Conservation (phyloP, 2,888 invertebrate species). For the Conistra vaccinii region DNA sequence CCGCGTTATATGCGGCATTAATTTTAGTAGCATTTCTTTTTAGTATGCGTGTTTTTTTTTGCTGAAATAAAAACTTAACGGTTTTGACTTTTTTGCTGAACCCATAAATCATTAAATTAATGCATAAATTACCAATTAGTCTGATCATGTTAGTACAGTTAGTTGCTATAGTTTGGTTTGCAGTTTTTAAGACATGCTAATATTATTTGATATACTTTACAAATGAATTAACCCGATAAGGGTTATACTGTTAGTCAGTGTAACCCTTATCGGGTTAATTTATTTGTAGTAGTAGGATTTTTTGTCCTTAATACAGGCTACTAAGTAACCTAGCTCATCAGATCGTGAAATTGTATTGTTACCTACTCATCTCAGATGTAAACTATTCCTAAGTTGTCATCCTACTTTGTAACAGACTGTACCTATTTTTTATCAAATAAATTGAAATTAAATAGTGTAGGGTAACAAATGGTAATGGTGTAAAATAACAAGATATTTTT, state of each 20-base stretch:
- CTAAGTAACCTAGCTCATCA: too few species aligned
- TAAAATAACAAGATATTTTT: rapidly evolving
- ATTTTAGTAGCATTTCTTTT: constrained; percentile 29
- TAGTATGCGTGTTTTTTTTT: constrained; percentile 13
- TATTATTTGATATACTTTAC: too few species aligned
- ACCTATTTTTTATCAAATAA: too few species aligned
- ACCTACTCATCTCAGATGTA: too few species aligned
- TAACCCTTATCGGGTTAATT: neutral
- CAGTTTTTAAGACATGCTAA: neutral
- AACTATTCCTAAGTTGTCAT: too few species aligned
- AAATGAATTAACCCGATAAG: too few species aligned
- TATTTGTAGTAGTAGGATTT: too few species aligned
- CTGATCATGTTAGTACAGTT: constrained; percentile 16
- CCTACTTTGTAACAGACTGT: too few species aligned
- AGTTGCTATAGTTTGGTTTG: neutral
- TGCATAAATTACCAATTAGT: constrained; percentile 49
- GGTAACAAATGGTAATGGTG: neutral
- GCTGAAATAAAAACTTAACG: constrained; percentile 3
- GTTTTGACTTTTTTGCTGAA: neutral
- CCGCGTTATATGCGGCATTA: constrained; percentile 12
- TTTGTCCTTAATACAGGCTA: too few species aligned
- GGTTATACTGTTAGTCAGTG: too few species aligned
- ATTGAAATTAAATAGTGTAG: neutral
- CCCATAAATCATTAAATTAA: constrained; percentile 38
- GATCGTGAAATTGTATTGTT: too few species aligned